These are phyloP conservation scores for Brachymystax lenok DNA, from an alignment of 2,797 vertebrate genomes.

Conservation along the genomic window DNA sequence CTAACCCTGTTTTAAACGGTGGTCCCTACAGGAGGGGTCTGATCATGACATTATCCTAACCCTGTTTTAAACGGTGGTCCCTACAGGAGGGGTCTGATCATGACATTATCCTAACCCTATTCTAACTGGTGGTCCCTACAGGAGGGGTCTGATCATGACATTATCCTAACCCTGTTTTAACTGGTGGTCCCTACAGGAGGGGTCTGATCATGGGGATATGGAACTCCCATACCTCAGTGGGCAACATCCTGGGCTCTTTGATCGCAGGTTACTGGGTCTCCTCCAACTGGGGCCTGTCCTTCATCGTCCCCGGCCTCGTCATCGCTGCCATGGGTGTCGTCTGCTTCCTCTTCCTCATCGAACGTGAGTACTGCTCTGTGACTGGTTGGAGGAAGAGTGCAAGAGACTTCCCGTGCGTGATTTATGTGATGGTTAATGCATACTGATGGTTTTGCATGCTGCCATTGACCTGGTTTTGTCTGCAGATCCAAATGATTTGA, in stretches of 20 bases:
- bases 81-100: no score
- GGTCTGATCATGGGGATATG: constrained; percentile 96
- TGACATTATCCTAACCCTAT: no score
- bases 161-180: not conserved
- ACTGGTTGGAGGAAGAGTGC: not conserved
- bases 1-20: no score
- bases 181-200: constrained; percentile 70
- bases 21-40: no score
- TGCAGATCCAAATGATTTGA: constrained; percentile 91
- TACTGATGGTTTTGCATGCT: no score
- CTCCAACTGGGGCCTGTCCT: constrained; percentile 90
- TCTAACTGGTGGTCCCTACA: constrained; percentile 46
- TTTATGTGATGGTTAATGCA: no score
- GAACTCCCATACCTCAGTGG: constrained; percentile 96
- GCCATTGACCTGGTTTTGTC: constrained; percentile 11
- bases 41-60: no score
- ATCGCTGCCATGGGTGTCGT: constrained; percentile 81
- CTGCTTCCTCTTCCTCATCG: constrained; percentile 94
- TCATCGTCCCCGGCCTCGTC: constrained; percentile 87
- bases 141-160: constrained; percentile 73
- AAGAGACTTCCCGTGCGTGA: no score
- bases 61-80: no score
- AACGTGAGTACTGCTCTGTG: constrained; percentile 80
- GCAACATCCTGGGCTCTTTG: constrained; percentile 93
- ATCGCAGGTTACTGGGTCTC: constrained; percentile 89